Percentiles rank a stretch among this genome's conserved stretches.
phyloP scores from a whole-genome alignment of 2,797 vertebrate genomes.

The Xiphorhynchus erythropygius region DNA sequence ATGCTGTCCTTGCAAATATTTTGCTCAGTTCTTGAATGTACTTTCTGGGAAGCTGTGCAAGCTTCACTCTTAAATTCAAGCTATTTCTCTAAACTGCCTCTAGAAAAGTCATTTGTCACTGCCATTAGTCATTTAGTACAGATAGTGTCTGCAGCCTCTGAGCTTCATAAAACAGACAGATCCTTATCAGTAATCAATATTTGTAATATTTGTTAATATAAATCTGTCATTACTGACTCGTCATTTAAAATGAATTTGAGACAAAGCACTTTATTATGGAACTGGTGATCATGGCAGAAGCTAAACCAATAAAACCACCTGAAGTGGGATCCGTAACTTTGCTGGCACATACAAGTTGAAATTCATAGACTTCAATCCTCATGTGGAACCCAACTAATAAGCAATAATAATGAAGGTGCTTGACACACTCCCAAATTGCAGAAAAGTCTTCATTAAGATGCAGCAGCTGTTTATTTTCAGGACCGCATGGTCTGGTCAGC shows the following conservation, averaged over 20 bases:
- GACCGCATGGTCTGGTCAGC: conserved; percentile 35
- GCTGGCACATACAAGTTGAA: neutral
- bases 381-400: neutral
- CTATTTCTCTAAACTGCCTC: neutral
- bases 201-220: conserved; percentile 44
- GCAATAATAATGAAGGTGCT: neutral
- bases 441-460: conserved; percentile 29
- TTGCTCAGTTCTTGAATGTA: neutral
- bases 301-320: neutral
- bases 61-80: neutral
- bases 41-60: neutral
- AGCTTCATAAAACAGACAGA: conserved; percentile 1
- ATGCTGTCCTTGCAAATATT: neutral
- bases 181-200: conserved; percentile 47
- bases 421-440: neutral
- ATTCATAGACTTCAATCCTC: neutral
- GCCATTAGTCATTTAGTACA: neutral
- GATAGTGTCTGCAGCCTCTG: neutral
- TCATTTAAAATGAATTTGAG: neutral
- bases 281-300: neutral
- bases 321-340: neutral
- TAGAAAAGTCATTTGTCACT: conserved; percentile 18
- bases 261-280: neutral
- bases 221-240: conserved; percentile 13
- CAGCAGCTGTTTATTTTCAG: conserved; percentile 46